phyloP scores from a whole-genome alignment of 1,140 invertebrate genomes.

The Tyrophagus putrescentiae region DNA sequence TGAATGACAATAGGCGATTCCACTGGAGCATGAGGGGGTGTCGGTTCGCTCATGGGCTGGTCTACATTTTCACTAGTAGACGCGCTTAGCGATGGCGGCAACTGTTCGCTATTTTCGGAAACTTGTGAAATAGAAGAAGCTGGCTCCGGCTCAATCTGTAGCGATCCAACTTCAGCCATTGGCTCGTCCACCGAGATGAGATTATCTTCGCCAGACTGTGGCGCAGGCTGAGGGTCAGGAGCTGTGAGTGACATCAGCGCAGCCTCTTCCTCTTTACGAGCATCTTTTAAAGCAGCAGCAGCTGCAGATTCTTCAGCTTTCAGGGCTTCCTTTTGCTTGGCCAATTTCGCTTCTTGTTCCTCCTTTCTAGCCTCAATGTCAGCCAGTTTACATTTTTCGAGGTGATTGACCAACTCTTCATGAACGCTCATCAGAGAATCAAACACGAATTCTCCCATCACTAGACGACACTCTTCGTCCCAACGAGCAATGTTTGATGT shows the following conservation, averaged over 20 bases:
- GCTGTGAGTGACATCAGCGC: not conserved
- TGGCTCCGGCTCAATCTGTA: too few species aligned
- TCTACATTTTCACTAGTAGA: too few species aligned
- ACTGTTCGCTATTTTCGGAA: too few species aligned
- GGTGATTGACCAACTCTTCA: conserved; percentile 37
- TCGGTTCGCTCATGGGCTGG: not conserved
- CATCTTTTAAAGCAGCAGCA: conserved; percentile 36
- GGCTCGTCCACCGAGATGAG: not conserved
- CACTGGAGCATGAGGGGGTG: not conserved
- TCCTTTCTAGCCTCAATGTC: conserved; percentile 34
- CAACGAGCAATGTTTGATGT: conserved; percentile 51
- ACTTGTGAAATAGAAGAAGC: too few species aligned
- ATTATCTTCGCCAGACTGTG: not conserved
- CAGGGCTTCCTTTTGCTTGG: not conserved
- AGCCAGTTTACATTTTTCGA: conserved; percentile 37
- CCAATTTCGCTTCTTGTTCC: conserved; percentile 33
- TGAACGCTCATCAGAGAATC: conserved; percentile 51
- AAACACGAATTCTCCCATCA: conserved; percentile 65
- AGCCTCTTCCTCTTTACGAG: conserved; percentile 24
- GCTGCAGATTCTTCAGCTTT: conserved; percentile 35
- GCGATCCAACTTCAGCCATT: not conserved
- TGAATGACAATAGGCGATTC: not conserved
- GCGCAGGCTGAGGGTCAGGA: too few species aligned
- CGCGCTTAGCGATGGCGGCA: too few species aligned
- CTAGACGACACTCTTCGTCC: conserved; percentile 65